Percentiles rank a stretch among this genome's conserved stretches.
phyloP scores from a whole-genome alignment of 2,888 invertebrate species.

The Aelia acuminata region DNA sequence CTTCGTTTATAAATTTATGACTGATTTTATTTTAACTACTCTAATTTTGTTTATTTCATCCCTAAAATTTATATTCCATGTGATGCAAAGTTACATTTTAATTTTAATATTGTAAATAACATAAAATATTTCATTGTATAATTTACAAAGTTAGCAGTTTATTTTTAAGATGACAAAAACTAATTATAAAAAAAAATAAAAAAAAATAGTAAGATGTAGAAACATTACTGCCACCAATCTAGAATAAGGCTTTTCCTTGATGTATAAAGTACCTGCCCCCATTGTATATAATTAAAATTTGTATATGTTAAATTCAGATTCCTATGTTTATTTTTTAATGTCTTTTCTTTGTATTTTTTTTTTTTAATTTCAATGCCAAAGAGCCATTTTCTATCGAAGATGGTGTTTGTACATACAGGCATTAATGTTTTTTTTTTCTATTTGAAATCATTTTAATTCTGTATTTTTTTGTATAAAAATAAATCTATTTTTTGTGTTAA shows the following conservation, averaged over 20 bases:
- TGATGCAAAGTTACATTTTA: not conserved
- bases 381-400: constrained; percentile 40
- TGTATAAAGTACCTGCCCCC: constrained; percentile 58
- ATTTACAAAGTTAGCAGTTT: not conserved
- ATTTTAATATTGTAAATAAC: not conserved
- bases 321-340: constrained; percentile 39
- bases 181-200: not conserved
- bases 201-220: not conserved
- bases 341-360: constrained; percentile 46
- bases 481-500: constrained; percentile 41
- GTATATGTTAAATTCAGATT: constrained; percentile 46
- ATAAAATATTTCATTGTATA: not conserved
- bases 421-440: constrained; percentile 55
- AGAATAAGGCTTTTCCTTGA: constrained; percentile 47
- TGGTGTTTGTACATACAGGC: constrained; percentile 58
- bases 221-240: constrained; percentile 27
- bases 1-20: not conserved
- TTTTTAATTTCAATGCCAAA: constrained; percentile 51
- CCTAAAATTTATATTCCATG: not conserved
- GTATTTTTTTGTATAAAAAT: constrained; percentile 52
- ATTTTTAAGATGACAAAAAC: not conserved
- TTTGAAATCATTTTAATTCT: constrained; percentile 27
- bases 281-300: constrained; percentile 37
- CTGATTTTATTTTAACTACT: not conserved
- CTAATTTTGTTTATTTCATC: not conserved